These are phyloP conservation scores for Pterobdella sp. DNA, from an alignment of 2,888 invertebrate species.

Conservation along the genomic window DNA sequence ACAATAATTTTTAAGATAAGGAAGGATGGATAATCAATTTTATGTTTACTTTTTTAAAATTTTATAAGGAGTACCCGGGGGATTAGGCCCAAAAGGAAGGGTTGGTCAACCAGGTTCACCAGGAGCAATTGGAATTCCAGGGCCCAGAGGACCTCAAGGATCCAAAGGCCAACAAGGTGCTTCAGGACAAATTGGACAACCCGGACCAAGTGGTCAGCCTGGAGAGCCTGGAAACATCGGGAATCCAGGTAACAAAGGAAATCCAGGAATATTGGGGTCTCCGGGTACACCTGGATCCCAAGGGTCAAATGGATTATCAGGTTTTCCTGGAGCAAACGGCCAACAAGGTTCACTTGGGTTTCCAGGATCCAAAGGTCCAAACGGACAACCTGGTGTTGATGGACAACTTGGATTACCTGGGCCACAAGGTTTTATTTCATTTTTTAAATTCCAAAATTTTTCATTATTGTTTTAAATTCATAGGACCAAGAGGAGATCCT, in stretches of 20 bases:
- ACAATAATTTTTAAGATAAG: no score
- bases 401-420: conserved; percentile 16
- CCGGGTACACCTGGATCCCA: conserved; percentile 13
- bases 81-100: conserved; percentile 29
- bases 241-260: conserved; percentile 8
- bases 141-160: conserved; percentile 31
- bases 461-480: not conserved
- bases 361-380: conserved; percentile 19
- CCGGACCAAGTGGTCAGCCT: conserved; percentile 27
- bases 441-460: not conserved
- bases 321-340: conserved; percentile 25
- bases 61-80: conserved; percentile 22
- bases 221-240: conserved; percentile 34
- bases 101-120: conserved; percentile 28
- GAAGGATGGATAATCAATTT: not conserved
- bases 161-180: conserved; percentile 26
- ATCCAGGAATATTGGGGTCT: conserved; percentile 3
- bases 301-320: conserved; percentile 27
- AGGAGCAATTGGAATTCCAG: conserved; percentile 27
- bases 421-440: conserved; percentile 13
- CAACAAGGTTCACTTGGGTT: conserved; percentile 26
- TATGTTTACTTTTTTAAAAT: not conserved
- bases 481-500: conserved; percentile 26
- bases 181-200: conserved; percentile 29
- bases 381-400: conserved; percentile 2